Percentiles rank a stretch among this genome's conserved stretches.
Evolutionary conservation across 2,797 vertebrate genomes (phyloP).

Genomic region (Oophaga sylvatica): DNA sequence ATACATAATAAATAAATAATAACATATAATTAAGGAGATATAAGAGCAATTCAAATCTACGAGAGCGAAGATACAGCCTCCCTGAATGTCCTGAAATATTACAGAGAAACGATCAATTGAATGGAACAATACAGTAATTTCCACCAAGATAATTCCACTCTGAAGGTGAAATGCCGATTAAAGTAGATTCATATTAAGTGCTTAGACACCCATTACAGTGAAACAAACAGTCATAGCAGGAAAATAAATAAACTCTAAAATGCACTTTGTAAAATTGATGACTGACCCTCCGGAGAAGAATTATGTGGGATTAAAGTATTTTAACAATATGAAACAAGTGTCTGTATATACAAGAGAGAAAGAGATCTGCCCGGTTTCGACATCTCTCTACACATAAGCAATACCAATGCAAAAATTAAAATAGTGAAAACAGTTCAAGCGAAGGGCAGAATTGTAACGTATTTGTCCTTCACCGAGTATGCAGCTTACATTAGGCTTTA

Average conservation of each 20-base stretch:
- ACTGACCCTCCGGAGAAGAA: slow-evolving; percentile 18
- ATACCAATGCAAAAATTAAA: slow-evolving; percentile 36
- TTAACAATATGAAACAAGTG: slow-evolving; percentile 28
- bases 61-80: not conserved
- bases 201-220: not conserved
- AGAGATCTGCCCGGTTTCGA: not conserved
- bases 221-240: not conserved
- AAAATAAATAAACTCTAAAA: slow-evolving; percentile 32
- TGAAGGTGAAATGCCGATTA: slow-evolving; percentile 28
- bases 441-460: slow-evolving; percentile 36
- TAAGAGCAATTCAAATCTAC: not conserved
- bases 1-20: not conserved
- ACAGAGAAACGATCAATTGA: slow-evolving; percentile 2
- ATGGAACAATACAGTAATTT: slow-evolving; percentile 16
- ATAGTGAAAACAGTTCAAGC: slow-evolving; percentile 34
- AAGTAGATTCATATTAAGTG: slow-evolving; percentile 40
- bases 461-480: slow-evolving; percentile 42
- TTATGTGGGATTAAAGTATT: slow-evolving; percentile 27
- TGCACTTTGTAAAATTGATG: slow-evolving; percentile 28
- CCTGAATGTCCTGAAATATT: slow-evolving; percentile 3
- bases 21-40: not conserved
- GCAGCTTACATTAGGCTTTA: slow-evolving; percentile 22
- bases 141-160: not conserved
- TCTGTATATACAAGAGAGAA: not conserved
- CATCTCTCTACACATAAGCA: slow-evolving; percentile 46